These are phyloP conservation scores for Leptarthrus brevirostris DNA, from an alignment of 2,888 invertebrate species.

Conservation along the genomic window DNA sequence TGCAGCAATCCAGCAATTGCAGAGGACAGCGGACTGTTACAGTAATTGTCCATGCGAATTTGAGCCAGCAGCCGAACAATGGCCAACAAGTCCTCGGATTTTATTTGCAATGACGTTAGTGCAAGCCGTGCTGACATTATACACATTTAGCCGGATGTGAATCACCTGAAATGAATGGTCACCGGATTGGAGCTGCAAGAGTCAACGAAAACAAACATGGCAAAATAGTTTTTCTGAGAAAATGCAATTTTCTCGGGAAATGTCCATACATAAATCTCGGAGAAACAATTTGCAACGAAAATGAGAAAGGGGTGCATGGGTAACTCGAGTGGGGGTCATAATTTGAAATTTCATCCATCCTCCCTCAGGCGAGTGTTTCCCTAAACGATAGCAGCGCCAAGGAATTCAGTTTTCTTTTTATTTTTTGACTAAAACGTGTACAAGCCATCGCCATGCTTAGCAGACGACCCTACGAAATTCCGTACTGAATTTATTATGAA, in stretches of 20 bases:
- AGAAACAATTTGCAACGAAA: background rate
- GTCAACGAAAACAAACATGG: background rate
- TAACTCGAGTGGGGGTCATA: background rate
- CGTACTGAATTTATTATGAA: background rate
- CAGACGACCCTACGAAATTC: background rate
- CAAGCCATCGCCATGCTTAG: background rate
- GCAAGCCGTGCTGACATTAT: background rate
- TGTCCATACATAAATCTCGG: background rate
- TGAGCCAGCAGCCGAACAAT: background rate
- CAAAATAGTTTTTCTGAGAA: constrained; percentile 1
- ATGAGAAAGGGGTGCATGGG: constrained; percentile 3
- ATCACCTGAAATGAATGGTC: constrained; percentile 3
- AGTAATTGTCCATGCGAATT: constrained; percentile 1
- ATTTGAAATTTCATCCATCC: background rate
- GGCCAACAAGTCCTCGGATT: background rate
- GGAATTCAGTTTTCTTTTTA: too few species aligned
- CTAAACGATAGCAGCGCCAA: background rate
- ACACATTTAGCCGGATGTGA: constrained; percentile 2
- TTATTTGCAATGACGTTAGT: background rate
- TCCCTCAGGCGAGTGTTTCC: background rate
- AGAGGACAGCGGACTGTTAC: too few species aligned
- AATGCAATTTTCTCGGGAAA: constrained; percentile 1
- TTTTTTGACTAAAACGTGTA: background rate
- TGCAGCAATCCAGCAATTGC: too few species aligned
- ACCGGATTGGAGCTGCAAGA: background rate